phyloP scores from a whole-genome alignment of 2,888 invertebrate species.

The Papilio demoleus region DNA sequence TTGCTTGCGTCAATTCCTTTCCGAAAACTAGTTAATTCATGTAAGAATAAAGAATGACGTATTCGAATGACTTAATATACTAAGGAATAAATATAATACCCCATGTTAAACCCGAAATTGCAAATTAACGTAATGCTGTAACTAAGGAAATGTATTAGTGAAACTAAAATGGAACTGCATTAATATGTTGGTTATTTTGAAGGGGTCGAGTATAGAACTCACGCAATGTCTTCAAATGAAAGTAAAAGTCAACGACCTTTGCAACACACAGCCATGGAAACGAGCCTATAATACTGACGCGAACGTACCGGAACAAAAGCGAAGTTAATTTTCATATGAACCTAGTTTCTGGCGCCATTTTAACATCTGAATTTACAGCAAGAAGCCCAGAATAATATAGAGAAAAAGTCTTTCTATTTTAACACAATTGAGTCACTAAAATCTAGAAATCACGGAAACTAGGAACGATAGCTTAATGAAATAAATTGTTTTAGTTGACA shows the following conservation, averaged over 20 bases:
- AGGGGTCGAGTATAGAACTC: slow-evolving; percentile 38
- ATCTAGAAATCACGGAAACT: no score
- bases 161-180: no score
- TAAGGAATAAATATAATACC: no score
- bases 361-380: neutral
- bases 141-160: neutral
- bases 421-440: no score
- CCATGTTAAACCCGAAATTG: no score
- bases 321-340: neutral
- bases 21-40: neutral
- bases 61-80: neutral
- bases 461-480: no score
- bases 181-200: no score
- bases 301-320: neutral
- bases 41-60: slow-evolving; percentile 1
- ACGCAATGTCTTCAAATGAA: slow-evolving; percentile 47
- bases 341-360: neutral
- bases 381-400: neutral
- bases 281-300: neutral
- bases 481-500: no score
- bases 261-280: slow-evolving; percentile 34
- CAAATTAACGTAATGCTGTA: no score
- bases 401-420: neutral
- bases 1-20: neutral
- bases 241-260: slow-evolving; percentile 49